Conservation (phyloP, 23 tunicate genomes). For the Clavelina lepadiformis region DNA sequence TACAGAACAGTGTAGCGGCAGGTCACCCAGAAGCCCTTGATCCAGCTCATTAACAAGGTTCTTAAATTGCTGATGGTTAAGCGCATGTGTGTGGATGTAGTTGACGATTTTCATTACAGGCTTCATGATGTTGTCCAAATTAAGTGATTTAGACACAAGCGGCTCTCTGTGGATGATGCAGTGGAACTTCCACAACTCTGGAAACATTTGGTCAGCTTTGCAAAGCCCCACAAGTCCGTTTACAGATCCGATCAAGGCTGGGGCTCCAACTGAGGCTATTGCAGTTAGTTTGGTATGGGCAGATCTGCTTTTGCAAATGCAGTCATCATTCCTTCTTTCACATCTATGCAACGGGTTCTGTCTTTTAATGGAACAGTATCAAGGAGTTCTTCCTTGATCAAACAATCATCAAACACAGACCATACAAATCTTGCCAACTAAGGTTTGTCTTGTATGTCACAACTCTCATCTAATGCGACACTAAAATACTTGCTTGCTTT, state of each 20-base stretch:
- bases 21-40: constrained; percentile 49
- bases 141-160: constrained; percentile 39
- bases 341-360: constrained; percentile 16
- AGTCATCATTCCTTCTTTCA: constrained; percentile 22
- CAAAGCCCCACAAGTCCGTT: constrained; percentile 46
- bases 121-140: constrained; percentile 42
- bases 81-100: constrained; percentile 56
- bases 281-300: constrained; percentile 32
- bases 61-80: constrained; percentile 47
- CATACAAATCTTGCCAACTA: constrained; percentile 18
- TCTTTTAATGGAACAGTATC: constrained; percentile 39
- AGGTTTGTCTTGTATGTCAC: constrained; percentile 41
- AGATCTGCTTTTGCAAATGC: constrained; percentile 31
- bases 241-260: constrained; percentile 32
- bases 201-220: constrained; percentile 45
- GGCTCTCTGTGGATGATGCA: constrained; percentile 44
- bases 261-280: constrained; percentile 29
- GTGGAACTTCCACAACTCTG: constrained; percentile 45
- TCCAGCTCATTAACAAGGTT: constrained; percentile 49
- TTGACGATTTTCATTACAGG: constrained; percentile 47
- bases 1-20: constrained; percentile 46
- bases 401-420: constrained; percentile 23
- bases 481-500: constrained; percentile 38
- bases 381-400: constrained; percentile 42
- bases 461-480: constrained; percentile 42